Percentiles rank a stretch among this genome's conserved stretches.
phyloP scores from a whole-genome alignment of 2,888 invertebrate genomes.

The Boloria selene region DNA sequence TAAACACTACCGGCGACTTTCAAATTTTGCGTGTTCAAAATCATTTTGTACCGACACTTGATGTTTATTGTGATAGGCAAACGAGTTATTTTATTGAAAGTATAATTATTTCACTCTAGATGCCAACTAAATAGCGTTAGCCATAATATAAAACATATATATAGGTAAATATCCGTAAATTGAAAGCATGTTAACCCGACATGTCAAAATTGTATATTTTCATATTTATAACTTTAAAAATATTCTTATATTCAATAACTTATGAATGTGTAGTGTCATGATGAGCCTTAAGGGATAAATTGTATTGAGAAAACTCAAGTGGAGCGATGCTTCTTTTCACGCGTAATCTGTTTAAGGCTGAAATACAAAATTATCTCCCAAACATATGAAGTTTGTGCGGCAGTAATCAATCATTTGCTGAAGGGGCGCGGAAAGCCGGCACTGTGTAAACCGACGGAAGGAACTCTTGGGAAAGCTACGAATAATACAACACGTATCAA shows the following conservation, averaged over 20 bases:
- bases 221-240: slow-evolving; percentile 7
- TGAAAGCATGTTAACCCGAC: too few species aligned
- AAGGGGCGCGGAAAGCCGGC: slow-evolving; percentile 73
- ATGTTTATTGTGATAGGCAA: slow-evolving; percentile 37
- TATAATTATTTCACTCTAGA: not conserved
- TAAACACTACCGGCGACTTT: slow-evolving; percentile 63
- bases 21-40: slow-evolving; percentile 76
- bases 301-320: slow-evolving; percentile 51
- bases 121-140: too few species aligned
- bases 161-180: too few species aligned
- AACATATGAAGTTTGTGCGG: slow-evolving; percentile 80
- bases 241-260: slow-evolving; percentile 47
- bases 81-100: slow-evolving; percentile 25
- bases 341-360: slow-evolving; percentile 79
- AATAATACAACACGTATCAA: slow-evolving; percentile 81
- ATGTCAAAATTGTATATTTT: too few species aligned
- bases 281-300: slow-evolving; percentile 56
- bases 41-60: slow-evolving; percentile 53
- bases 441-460: slow-evolving; percentile 68
- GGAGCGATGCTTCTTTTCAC: slow-evolving; percentile 75
- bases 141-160: too few species aligned
- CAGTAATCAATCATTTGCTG: slow-evolving; percentile 76
- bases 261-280: slow-evolving; percentile 63
- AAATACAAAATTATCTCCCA: slow-evolving; percentile 80
- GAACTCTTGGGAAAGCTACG: slow-evolving; percentile 76